Percentiles rank a stretch among this genome's conserved stretches.
These are phyloP conservation scores for Drosophila meridionalis DNA, from an alignment of 2,888 invertebrate species.

Conservation along the genomic window DNA sequence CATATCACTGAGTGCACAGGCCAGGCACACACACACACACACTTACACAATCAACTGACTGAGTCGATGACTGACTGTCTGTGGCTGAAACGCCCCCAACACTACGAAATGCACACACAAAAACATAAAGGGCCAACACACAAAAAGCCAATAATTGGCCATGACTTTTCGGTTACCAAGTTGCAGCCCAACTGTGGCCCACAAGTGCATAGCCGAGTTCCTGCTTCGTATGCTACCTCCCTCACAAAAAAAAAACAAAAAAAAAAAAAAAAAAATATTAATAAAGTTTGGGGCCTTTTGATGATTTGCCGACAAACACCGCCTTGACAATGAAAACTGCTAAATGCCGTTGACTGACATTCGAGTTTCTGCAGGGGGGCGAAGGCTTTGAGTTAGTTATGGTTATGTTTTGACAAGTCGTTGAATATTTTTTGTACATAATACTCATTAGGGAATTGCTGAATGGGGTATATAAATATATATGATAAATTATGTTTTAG, in stretches of 20 bases:
- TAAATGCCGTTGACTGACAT: slow-evolving; percentile 66
- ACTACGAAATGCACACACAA: slow-evolving; percentile 49
- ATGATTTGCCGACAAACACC: slow-evolving; percentile 69
- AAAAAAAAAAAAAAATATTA: slow-evolving; percentile 55
- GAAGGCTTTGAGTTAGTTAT: slow-evolving; percentile 65
- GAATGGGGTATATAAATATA: slow-evolving; percentile 3
- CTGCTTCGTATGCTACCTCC: slow-evolving; percentile 23
- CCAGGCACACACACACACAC: neutral
- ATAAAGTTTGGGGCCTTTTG: slow-evolving; percentile 71
- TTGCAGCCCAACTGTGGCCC: slow-evolving; percentile 25
- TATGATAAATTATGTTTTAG: neutral
- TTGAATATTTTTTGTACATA: slow-evolving; percentile 31
- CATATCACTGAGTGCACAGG: slow-evolving; percentile 33
- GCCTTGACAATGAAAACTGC: slow-evolving; percentile 78
- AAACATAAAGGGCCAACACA: slow-evolving; percentile 33
- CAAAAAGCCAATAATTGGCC: slow-evolving; percentile 75
- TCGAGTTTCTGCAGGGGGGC: slow-evolving; percentile 21
- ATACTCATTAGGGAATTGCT: neutral
- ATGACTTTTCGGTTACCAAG: slow-evolving; percentile 74
- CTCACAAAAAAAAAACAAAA: neutral
- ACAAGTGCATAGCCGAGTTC: slow-evolving; percentile 21
- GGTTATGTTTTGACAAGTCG: slow-evolving; percentile 61
- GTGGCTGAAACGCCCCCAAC: slow-evolving; percentile 3
- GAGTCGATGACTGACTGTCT: slow-evolving; percentile 9
- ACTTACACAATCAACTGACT: neutral